Percentiles rank a stretch among this genome's conserved stretches.
Evolutionary conservation across 2,113 vertebrate species (phyloP).

Genomic region (Aptenodytes patagonicus): DNA sequence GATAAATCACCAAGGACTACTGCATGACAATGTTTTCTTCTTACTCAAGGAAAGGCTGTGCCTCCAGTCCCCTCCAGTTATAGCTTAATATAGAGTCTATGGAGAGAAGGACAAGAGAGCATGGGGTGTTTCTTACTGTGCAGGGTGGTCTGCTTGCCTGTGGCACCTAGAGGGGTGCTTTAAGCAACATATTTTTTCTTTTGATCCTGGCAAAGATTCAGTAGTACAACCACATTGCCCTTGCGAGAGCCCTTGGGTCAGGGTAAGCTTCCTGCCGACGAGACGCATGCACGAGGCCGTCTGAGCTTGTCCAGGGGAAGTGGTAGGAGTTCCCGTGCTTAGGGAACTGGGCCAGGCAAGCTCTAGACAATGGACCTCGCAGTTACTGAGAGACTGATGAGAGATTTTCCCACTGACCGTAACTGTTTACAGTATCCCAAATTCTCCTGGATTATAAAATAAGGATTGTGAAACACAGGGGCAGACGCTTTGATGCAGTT

Average conservation of each 20-base stretch:
- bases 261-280: background rate
- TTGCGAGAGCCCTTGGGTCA: background rate
- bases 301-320: background rate
- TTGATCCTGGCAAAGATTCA: background rate
- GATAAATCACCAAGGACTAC: background rate
- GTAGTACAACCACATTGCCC: background rate
- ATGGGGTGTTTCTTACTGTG: background rate
- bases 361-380: background rate
- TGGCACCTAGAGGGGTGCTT: background rate
- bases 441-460: background rate
- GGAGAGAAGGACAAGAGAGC: background rate
- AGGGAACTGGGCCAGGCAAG: background rate
- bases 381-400: background rate
- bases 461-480: background rate
- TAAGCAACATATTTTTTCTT: background rate
- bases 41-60: background rate
- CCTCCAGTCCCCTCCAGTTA: background rate
- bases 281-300: fast-evolving
- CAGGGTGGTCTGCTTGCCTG: background rate
- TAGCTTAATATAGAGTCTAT: background rate
- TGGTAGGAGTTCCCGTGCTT: background rate
- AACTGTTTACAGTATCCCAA: background rate
- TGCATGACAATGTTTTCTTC: background rate
- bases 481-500: background rate
- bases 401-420: background rate